These are phyloP conservation scores for Chloropsis hardwickii DNA, from an alignment of 2,113 vertebrate genomes.

Conservation along the genomic window DNA sequence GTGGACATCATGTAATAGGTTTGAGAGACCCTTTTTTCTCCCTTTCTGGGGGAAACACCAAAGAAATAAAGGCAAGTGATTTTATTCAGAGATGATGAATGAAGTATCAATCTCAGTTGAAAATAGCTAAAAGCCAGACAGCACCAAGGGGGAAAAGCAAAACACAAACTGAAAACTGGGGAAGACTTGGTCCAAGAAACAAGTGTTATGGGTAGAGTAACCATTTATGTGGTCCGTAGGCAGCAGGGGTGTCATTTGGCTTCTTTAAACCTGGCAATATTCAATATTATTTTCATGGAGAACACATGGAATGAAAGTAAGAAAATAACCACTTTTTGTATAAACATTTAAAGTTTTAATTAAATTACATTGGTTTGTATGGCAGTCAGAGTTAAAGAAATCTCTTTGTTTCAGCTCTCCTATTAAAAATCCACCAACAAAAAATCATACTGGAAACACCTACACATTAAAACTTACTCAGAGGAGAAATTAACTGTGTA, in stretches of 20 bases:
- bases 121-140: not conserved
- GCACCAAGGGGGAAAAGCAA: not conserved
- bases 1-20: not conserved
- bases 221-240: not conserved
- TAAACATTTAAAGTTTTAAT: not conserved
- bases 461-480: not conserved
- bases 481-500: not conserved
- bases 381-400: not conserved
- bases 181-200: not conserved
- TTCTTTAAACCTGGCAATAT: not conserved
- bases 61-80: not conserved
- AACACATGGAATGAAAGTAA: not conserved
- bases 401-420: not conserved
- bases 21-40: not conserved
- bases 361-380: not conserved
- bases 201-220: not conserved
- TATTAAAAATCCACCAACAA: not conserved
- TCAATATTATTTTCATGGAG: not conserved
- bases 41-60: not conserved
- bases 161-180: not conserved
- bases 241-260: rapidly evolving
- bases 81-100: not conserved
- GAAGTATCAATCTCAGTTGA: not conserved
- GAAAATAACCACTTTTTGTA: not conserved
- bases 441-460: not conserved